These are phyloP conservation scores for Eciton burchellii DNA, from an alignment of 1,140 invertebrate genomes.

Conservation along the genomic window DNA sequence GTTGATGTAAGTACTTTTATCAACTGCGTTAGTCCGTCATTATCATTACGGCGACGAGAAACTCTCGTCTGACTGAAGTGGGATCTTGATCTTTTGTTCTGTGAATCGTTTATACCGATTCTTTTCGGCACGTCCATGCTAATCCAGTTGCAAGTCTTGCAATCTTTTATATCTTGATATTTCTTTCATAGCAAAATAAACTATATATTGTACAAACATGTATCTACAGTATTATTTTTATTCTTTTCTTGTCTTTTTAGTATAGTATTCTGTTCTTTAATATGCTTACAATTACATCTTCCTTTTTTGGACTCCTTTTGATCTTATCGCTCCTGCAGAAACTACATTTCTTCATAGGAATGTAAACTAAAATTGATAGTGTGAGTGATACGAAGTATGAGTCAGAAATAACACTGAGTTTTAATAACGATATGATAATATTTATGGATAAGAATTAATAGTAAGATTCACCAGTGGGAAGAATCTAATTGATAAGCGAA, in stretches of 20 bases:
- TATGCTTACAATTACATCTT: not conserved
- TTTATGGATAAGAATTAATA: constrained; percentile 7
- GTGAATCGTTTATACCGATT: not conserved
- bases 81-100: not conserved
- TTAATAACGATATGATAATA: constrained; percentile 33
- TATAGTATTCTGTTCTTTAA: not conserved
- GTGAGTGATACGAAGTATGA: constrained; percentile 32
- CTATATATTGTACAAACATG: constrained; percentile 6
- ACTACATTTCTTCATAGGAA: constrained; percentile 40
- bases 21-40: not conserved
- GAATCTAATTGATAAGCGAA: constrained; percentile 13
- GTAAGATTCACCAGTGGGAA: constrained; percentile 3
- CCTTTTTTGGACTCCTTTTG: not conserved
- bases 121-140: not conserved
- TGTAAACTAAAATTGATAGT: constrained; percentile 1
- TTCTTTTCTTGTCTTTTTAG: constrained; percentile 26
- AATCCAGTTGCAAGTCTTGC: not conserved
- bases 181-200: constrained; percentile 12
- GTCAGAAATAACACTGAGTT: constrained; percentile 27
- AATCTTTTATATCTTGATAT: constrained; percentile 23
- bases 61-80: constrained; percentile 4
- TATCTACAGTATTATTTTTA: constrained; percentile 3
- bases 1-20: not conserved
- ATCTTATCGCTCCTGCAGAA: not conserved
- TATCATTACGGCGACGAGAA: not conserved